A percentile compares a stretch with the other conserved stretches of the same genome.
phyloP scores from a whole-genome alignment of 2,113 vertebrate genomes.

The Bolborhynchus lineola region DNA sequence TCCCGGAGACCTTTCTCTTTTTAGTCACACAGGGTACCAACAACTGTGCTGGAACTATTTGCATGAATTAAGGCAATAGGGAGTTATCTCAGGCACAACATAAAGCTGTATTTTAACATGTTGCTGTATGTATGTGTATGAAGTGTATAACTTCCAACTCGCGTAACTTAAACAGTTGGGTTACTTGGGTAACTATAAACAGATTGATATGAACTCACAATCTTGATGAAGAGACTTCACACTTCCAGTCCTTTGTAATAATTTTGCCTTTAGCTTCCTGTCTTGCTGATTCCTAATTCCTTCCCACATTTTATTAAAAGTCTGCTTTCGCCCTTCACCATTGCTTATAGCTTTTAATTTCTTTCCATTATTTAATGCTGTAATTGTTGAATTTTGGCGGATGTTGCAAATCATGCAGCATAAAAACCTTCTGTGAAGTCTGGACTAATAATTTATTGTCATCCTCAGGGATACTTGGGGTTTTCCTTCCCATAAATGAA shows the following conservation, averaged over 20 bases:
- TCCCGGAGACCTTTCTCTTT: not conserved
- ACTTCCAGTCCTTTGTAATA: not conserved
- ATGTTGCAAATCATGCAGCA: conserved; percentile 28
- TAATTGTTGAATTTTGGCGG: not conserved
- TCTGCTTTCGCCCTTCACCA: not conserved
- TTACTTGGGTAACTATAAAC: not conserved
- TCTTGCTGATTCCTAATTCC: not conserved
- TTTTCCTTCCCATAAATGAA: conserved; percentile 47
- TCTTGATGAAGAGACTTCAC: not conserved
- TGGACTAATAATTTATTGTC: conserved; percentile 55
- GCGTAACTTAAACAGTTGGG: not conserved
- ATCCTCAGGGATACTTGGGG: conserved; percentile 11
- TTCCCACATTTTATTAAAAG: conserved; percentile 8
- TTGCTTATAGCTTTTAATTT: conserved; percentile 41
- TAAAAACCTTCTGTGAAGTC: conserved; percentile 57
- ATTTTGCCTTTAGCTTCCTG: not conserved
- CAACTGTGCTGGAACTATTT: not conserved
- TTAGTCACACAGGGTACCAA: not conserved
- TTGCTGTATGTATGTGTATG: not conserved
- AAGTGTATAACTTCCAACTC: not conserved
- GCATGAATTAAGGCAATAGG: not conserved
- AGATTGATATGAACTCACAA: not conserved
- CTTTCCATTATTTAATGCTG: conserved; percentile 25
- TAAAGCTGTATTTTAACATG: not conserved
- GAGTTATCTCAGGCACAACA: not conserved